These are phyloP conservation scores for Cylindroiulus punctatus DNA, from an alignment of 2,888 invertebrate species.

Conservation along the genomic window DNA sequence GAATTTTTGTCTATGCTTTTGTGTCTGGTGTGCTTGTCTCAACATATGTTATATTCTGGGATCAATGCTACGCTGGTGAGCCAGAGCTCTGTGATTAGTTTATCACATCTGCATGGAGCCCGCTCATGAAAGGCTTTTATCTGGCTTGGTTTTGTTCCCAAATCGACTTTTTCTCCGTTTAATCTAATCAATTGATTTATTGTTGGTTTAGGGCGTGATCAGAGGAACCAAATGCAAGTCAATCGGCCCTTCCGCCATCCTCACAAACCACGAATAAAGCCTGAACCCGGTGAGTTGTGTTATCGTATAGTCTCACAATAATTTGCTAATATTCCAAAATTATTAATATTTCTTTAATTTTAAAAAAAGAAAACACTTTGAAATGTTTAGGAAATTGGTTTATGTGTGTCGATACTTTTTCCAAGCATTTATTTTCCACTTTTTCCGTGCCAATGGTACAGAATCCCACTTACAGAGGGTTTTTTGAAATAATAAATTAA, in stretches of 20 bases:
- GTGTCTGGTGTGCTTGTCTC: neutral
- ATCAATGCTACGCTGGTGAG: neutral
- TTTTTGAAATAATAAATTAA: no score
- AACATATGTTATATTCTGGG: neutral
- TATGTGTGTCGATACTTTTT: no score
- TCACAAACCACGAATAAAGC: constrained; percentile 49
- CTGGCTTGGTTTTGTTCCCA: neutral
- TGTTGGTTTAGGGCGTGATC: neutral
- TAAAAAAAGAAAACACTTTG: no score
- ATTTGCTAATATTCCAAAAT: no score
- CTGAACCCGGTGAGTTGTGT: constrained; percentile 54
- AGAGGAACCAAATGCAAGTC: neutral
- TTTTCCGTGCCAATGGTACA: no score
- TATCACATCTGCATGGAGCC: neutral
- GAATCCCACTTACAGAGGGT: no score
- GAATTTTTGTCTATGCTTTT: neutral
- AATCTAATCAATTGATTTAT: neutral
- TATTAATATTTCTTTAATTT: no score
- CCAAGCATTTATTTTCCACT: no score
- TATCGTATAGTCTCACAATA: no score
- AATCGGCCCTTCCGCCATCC: constrained; percentile 3
- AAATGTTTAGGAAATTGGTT: no score
- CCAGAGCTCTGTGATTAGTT: neutral
- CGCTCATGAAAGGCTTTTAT: neutral
- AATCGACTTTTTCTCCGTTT: neutral